These are phyloP conservation scores for Zapornia atra DNA, from an alignment of 2,113 vertebrate species.

Conservation along the genomic window DNA sequence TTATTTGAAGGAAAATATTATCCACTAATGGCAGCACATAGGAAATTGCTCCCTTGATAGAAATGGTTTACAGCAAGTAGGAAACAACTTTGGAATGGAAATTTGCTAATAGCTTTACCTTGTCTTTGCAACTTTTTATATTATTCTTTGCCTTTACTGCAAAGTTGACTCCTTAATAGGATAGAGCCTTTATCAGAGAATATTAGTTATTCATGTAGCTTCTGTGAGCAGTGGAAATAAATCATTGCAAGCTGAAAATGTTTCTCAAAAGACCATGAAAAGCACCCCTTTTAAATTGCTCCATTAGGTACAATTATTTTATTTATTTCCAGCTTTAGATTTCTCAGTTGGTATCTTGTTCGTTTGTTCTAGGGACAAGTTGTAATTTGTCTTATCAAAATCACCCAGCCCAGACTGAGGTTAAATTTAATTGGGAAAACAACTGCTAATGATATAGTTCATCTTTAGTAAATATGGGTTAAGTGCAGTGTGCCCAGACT, in stretches of 20 bases:
- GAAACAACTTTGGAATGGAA: conserved; percentile 32
- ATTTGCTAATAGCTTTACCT: conserved; percentile 46
- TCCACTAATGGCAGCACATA: conserved; percentile 55
- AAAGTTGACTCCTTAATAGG: conserved; percentile 36
- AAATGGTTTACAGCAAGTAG: conserved; percentile 44
- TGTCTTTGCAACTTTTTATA: conserved; percentile 33
- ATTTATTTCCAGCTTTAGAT: conserved; percentile 35
- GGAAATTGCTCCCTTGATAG: conserved; percentile 53
- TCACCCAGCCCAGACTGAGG: background rate
- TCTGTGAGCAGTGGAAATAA: conserved; percentile 28
- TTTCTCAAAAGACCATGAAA: conserved; percentile 59
- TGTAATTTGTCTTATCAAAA: conserved; percentile 46
- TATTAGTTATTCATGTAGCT: conserved; percentile 42
- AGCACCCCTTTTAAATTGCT: conserved; percentile 26
- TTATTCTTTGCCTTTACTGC: conserved; percentile 46
- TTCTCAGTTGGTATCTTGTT: conserved; percentile 4
- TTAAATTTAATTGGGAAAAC: conserved; percentile 12
- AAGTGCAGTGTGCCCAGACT: background rate
- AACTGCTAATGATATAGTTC: background rate
- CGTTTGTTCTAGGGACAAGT: background rate
- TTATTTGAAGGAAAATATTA: conserved; percentile 67
- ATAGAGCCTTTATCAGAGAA: conserved; percentile 8
- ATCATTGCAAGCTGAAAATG: conserved; percentile 37
- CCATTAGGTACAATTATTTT: conserved; percentile 32
- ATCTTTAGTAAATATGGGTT: conserved; percentile 32